phyloP scores from a whole-genome alignment of 2,888 invertebrate species.

The Ctena decussata region DNA sequence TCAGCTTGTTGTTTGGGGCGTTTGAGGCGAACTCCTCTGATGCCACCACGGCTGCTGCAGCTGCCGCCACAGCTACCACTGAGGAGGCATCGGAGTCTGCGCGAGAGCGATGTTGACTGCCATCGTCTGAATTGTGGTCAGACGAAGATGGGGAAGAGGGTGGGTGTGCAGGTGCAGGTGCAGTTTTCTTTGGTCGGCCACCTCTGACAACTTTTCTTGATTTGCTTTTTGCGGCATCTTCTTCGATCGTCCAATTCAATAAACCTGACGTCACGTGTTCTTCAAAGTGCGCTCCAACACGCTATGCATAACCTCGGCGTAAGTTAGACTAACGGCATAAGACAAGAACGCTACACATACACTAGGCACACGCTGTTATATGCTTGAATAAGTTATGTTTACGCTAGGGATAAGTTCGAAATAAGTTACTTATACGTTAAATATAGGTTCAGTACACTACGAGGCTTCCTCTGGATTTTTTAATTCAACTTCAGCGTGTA shows the following conservation, averaged over 20 bases:
- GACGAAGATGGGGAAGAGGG: not conserved
- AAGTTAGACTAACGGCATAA: not conserved
- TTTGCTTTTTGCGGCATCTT: not conserved
- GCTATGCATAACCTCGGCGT: not conserved
- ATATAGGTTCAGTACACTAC: not conserved
- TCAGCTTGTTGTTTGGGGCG: not conserved
- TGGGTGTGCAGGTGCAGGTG: not conserved
- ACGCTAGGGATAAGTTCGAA: not conserved
- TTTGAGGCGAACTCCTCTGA: not conserved
- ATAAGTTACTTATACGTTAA: not conserved
- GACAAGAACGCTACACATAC: not conserved
- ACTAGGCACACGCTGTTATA: not conserved
- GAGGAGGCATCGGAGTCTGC: constrained; percentile 6
- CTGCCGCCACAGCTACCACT: not conserved
- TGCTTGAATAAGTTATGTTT: not conserved
- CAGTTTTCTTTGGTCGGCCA: not conserved
- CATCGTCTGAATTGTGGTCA: not conserved
- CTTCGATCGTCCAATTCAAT: not conserved
- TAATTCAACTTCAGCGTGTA: not conserved
- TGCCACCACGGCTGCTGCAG: not conserved
- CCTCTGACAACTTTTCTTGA: not conserved
- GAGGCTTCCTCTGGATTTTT: not conserved
- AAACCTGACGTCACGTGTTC: not conserved
- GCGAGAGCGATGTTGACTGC: not conserved
- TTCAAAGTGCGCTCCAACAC: not conserved